Conservation (phyloP, 1,140 invertebrate genomes). For the Drosophila elegans region DNA sequence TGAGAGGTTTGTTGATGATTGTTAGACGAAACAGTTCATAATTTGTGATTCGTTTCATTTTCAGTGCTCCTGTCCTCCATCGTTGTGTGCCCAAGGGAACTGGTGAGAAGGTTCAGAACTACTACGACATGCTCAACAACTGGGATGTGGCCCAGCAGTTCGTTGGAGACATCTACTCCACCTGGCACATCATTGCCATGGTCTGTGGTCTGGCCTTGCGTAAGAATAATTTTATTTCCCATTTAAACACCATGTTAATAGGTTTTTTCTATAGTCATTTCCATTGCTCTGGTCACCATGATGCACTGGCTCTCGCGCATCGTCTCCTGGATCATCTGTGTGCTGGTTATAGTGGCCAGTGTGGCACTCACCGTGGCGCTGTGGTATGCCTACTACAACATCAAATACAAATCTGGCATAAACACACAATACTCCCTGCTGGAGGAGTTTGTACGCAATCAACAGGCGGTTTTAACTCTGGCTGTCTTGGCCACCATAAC, state of each 20-base stretch:
- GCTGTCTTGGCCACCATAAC: conserved; percentile 95
- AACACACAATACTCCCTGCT: conserved; percentile 85
- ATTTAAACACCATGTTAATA: not conserved
- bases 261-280: conserved; percentile 88
- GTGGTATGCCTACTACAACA: conserved; percentile 95
- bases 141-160: conserved; percentile 95
- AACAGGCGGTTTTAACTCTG: conserved; percentile 92
- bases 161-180: conserved; percentile 93
- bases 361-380: conserved; percentile 91
- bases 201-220: conserved; percentile 92
- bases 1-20: conserved; percentile 85
- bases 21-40: not conserved
- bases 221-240: conserved; percentile 81
- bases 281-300: conserved; percentile 92
- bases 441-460: conserved; percentile 93
- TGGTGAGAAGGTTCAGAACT: conserved; percentile 86
- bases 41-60: conserved; percentile 29
- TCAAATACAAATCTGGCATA: conserved; percentile 86
- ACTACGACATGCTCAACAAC: conserved; percentile 93
- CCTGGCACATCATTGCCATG: conserved; percentile 93
- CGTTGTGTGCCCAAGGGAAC: conserved; percentile 92
- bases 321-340: conserved; percentile 94
- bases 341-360: conserved; percentile 90
- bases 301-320: conserved; percentile 93
- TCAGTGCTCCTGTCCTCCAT: conserved; percentile 91